phyloP scores from a whole-genome alignment of 1,140 invertebrate genomes.

The Octopus bimaculoides region DNA sequence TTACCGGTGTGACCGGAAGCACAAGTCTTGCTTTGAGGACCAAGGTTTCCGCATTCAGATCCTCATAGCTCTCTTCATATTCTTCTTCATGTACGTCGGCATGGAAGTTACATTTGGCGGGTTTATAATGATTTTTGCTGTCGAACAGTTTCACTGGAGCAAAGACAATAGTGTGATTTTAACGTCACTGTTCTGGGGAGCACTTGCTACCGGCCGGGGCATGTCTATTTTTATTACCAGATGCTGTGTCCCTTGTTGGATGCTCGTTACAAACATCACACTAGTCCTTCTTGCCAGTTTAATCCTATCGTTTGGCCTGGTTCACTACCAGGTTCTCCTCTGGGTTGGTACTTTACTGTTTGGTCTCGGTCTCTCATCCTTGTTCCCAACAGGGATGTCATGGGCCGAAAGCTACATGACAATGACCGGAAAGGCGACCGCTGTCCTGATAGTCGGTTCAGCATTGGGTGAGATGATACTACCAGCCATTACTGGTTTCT shows the following conservation, averaged over 20 bases:
- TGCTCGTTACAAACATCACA: conserved; percentile 53
- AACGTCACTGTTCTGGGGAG: conserved; percentile 60
- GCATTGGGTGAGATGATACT: conserved; percentile 60
- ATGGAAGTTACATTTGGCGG: conserved; percentile 60
- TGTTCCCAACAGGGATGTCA: conserved; percentile 58
- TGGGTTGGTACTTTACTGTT: conserved; percentile 46
- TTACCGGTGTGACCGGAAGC: neutral
- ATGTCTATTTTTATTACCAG: conserved; percentile 57
- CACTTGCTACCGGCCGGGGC: conserved; percentile 57
- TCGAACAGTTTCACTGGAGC: conserved; percentile 43
- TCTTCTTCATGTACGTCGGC: conserved; percentile 59
- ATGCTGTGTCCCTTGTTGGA: conserved; percentile 48
- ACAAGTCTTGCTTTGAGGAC: conserved; percentile 7
- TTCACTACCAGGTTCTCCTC: conserved; percentile 33
- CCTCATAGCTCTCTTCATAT: conserved; percentile 54
- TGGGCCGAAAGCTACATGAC: conserved; percentile 60
- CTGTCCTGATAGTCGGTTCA: conserved; percentile 58
- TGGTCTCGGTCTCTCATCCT: conserved; percentile 60
- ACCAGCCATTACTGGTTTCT: conserved; percentile 50
- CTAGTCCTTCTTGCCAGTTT: conserved; percentile 51
- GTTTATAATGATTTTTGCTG: conserved; percentile 55
- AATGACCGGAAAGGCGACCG: conserved; percentile 59
- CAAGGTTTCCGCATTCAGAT: conserved; percentile 38
- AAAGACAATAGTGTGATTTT: conserved; percentile 52
- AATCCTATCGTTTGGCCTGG: conserved; percentile 51